Conservation (phyloP, 1,140 invertebrate species). For the Procambarus clarkii region DNA sequence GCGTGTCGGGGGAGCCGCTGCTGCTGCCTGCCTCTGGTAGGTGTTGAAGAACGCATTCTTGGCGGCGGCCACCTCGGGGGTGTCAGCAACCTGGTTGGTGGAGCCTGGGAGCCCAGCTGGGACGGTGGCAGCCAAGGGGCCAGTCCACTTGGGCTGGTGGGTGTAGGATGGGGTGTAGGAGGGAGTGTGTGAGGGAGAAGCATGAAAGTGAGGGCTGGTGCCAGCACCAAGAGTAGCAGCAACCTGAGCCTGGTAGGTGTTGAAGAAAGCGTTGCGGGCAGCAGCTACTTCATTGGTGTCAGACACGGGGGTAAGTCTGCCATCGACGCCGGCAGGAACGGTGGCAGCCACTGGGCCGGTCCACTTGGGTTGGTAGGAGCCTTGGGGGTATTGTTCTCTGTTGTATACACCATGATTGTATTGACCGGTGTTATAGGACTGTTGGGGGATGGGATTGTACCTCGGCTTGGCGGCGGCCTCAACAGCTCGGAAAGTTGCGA, state of each 20-base stretch:
- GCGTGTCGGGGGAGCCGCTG: conserved; percentile 16
- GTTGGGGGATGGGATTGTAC: background rate
- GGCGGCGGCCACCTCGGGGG: conserved; percentile 35
- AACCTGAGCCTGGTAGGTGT: conserved; percentile 43
- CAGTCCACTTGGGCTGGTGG: conserved; percentile 41
- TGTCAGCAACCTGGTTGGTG: conserved; percentile 3
- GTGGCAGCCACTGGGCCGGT: conserved; percentile 67
- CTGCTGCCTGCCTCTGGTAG: conserved; percentile 43
- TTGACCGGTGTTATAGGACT: background rate
- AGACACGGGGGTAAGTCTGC: conserved; percentile 45
- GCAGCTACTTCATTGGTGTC: conserved; percentile 66
- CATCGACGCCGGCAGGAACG: conserved; percentile 67
- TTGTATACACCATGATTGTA: background rate
- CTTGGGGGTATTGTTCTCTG: background rate
- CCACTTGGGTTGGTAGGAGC: conserved; percentile 51
- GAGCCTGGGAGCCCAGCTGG: conserved; percentile 39
- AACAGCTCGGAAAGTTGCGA: conserved; percentile 13
- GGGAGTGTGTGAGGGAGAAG: background rate
- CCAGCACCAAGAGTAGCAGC: conserved; percentile 17
- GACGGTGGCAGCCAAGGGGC: conserved; percentile 41
- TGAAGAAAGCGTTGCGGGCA: conserved; percentile 59
- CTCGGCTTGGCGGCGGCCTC: conserved; percentile 1
- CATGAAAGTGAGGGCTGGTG: background rate
- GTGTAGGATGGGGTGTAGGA: background rate
- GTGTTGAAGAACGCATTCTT: conserved; percentile 35